Base-by-base conservation (phyloP, 1,140 invertebrate genomes). In the Lepidurus couesii region DNA sequence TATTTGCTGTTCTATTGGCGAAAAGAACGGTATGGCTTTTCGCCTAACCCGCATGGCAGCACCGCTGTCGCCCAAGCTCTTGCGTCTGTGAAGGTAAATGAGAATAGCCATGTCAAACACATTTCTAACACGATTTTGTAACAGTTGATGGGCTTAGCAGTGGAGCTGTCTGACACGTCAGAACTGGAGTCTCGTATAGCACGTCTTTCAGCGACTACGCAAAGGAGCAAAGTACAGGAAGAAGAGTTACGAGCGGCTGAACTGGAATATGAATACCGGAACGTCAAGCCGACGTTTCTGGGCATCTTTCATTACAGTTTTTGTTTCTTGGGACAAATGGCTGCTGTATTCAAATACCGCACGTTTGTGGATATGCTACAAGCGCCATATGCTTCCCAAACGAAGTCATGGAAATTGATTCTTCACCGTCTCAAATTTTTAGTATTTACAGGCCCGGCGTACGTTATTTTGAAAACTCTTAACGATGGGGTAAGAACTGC, bases 331-430 rank as follows among this genome's bases (percentile, higher is more conserved):
- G 95, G 95, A 42, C 87, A 96, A 34, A 85, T 97, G 42, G 95
- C 95, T 87, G 95, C 94, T 95, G 86, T 95, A 84, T 96, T 91
- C 84, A 91, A 92, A 80, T 97, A 94, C 81, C 88, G 91, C 82
- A 95, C 94, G 6, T 97, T 92, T 83, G 86, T 89, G 83, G 95
- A 97, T 83, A 93, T 91, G 85, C 87, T 96, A 75, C 84, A 91
- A 45, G 86, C 89, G 44, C 89, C 91, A 7, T 92, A 90, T 81
- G 86, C 88, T 75, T 87, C 89, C 80, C 87, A 90, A 84, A 90
- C 90, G 24, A 86, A 91, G 74, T 90, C 89, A 80, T 86, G 87
- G 81, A 84, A 86, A 45, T 87, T 87, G 42, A 90, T 91, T 1
- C 83, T 90, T 8, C 84, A 89, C 43, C 91, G 92, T 84, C 83